phyloP scores from a whole-genome alignment of 1,140 invertebrate genomes.

The Apis florea region DNA sequence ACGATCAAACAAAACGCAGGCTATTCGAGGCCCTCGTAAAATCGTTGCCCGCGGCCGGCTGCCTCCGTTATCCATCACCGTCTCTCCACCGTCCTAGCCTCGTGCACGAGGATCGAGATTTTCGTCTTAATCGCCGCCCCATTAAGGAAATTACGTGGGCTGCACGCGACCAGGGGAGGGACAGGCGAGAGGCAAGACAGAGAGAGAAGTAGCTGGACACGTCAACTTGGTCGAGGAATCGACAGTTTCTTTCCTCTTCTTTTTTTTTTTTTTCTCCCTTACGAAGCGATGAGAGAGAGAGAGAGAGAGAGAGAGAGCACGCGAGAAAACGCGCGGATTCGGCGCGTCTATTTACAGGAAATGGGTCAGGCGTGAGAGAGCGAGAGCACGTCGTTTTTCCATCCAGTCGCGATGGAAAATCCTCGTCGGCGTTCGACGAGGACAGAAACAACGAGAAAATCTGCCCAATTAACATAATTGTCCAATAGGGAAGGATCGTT shows the following conservation, averaged over 20 bases:
- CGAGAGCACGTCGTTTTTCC: background rate
- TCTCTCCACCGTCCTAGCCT: background rate
- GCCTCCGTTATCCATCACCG: slow-evolving; percentile 54
- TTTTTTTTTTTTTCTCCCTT: background rate
- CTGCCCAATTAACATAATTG: slow-evolving; percentile 1
- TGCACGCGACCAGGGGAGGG: background rate
- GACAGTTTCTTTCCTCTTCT: background rate
- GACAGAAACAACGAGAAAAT: slow-evolving; percentile 10
- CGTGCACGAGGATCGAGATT: slow-evolving; percentile 26
- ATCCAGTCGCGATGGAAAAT: background rate
- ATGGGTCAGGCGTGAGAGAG: slow-evolving; percentile 31
- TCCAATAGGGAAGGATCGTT: slow-evolving; percentile 2
- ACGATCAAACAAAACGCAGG: slow-evolving; percentile 50
- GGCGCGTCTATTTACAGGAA: slow-evolving; percentile 47
- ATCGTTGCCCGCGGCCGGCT: slow-evolving; percentile 47
- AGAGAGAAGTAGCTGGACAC: background rate
- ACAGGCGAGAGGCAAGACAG: background rate
- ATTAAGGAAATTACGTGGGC: slow-evolving; percentile 44
- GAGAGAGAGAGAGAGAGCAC: background rate
- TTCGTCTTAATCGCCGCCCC: slow-evolving; percentile 39
- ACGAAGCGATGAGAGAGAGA: too few relatives aligned
- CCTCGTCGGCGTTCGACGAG: background rate
- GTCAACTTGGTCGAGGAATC: background rate
- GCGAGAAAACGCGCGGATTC: background rate
- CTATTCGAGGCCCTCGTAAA: slow-evolving; percentile 52